Evolutionary conservation across 2,797 vertebrate species (phyloP).

Genomic region (Crax fasciolata): DNA sequence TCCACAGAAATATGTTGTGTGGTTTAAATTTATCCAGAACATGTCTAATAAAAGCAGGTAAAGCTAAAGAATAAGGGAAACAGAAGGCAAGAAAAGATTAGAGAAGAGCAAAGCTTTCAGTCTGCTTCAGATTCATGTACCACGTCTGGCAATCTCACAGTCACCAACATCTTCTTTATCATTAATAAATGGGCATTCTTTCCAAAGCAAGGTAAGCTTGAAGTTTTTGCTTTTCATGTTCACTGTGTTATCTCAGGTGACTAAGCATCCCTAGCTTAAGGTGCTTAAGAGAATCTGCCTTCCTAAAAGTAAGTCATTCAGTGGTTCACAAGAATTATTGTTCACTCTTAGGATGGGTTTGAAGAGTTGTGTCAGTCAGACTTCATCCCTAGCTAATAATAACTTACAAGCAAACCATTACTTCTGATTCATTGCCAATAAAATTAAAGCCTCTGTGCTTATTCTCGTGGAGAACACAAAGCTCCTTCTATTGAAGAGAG

Average conservation of each 20-base stretch:
- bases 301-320: background rate
- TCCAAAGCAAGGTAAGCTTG: background rate
- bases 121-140: background rate
- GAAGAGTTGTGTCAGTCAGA: background rate
- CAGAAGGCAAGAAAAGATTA: background rate
- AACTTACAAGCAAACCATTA: background rate
- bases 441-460: slow-evolving; percentile 1
- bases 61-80: background rate
- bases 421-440: background rate
- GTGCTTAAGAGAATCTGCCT: background rate
- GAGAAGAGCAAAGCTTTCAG: background rate
- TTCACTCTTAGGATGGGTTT: background rate
- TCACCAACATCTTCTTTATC: background rate
- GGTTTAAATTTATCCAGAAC: background rate
- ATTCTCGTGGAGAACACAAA: background rate
- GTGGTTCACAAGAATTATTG: background rate
- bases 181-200: background rate
- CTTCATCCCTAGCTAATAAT: background rate
- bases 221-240: background rate
- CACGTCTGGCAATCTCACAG: background rate
- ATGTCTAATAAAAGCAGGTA: background rate
- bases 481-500: background rate
- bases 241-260: background rate
- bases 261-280: background rate
- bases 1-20: background rate